These are phyloP conservation scores for Cassiopea andromeda DNA, from an alignment of 30 jellyfish, hydroid and myxozoan genomes.

Conservation along the genomic window DNA sequence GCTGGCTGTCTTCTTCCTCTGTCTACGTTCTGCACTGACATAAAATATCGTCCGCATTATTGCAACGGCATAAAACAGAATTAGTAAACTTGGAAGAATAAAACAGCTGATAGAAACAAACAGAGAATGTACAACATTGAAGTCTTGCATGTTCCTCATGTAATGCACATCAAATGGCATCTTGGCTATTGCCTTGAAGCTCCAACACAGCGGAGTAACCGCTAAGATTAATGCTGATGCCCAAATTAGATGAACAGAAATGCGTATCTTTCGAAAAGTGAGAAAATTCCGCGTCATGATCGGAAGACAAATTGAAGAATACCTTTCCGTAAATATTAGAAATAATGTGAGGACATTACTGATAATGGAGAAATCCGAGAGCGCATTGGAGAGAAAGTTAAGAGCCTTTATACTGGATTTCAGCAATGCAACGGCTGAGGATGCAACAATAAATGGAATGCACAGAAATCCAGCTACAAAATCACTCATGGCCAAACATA, in stretches of 20 bases:
- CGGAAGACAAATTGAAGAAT: slow-evolving; percentile 45
- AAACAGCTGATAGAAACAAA: slow-evolving; percentile 43
- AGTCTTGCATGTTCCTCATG: neutral
- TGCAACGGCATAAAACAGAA: slow-evolving; percentile 32
- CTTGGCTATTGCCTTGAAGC: slow-evolving; percentile 24
- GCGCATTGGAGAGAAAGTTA: slow-evolving; percentile 30
- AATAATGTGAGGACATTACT: slow-evolving; percentile 40
- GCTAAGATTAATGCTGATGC: slow-evolving; percentile 19
- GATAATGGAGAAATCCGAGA: slow-evolving; percentile 34
- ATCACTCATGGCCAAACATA: slow-evolving; percentile 58
- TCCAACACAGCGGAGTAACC: slow-evolving; percentile 28
- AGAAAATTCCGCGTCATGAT: slow-evolving; percentile 6
- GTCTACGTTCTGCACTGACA: slow-evolving; percentile 35
- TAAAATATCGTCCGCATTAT: slow-evolving; percentile 24
- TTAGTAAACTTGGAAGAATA: slow-evolving; percentile 27
- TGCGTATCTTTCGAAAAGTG: slow-evolving; percentile 24
- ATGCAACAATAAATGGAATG: slow-evolving; percentile 51
- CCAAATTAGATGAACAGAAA: slow-evolving; percentile 8
- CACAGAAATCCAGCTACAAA: slow-evolving; percentile 44
- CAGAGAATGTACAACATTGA: slow-evolving; percentile 18
- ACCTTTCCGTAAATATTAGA: slow-evolving; percentile 48
- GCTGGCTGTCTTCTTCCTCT: slow-evolving; percentile 22
- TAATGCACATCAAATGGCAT: neutral
- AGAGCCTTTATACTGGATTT: neutral
- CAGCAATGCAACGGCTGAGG: slow-evolving; percentile 22